Evolutionary conservation across 1,140 invertebrate genomes (phyloP), one percentile per base, ranked within the genome.

Genomic region (Heliothis virescens): DNA sequence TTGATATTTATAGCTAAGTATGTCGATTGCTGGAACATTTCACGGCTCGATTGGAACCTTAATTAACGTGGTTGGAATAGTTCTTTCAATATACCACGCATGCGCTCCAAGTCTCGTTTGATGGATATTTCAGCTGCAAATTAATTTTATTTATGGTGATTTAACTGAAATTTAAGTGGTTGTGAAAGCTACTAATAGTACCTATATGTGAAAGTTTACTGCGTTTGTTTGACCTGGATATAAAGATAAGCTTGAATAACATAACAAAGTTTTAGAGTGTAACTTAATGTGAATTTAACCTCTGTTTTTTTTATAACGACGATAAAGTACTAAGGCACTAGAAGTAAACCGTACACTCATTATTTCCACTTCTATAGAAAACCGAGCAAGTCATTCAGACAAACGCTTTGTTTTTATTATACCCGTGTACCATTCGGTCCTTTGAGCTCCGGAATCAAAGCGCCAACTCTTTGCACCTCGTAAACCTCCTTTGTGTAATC

Each of bases 1-100:
- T 16, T 26, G 47, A 29, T 50, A 71, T 71, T 26, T 71, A 53
- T 21, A 71, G 67, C 67, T 26, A 53, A 52, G 47, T 71, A 71
- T 53, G 67, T 29, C 67, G 48, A 67, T 67, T 48, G 67, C 67
- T 15, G 48, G 59, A 52, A 71, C 48, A 52, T 71, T 71, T 71
- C 29, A 53, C 48, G 48, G 67, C 67, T 71, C 48, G 67, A 29
- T 53, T 10, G 18, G 15, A 53, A 71, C 67, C 48, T 53, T 71
- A 71, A 71, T 71, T 71, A 71, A 53, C 48, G 48, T 4, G 67
- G 13, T 71, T 71, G 13, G 52, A 71, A 53, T 53, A 53, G 21
- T 71, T 71, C 52, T 71, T 52, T 65, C 48, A n/a, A 71, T 71
- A 53, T n/a, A 13, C 18, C 12, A 12, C 47, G n/a, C 34, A 63